Conservation (phyloP, 2,113 vertebrate species). For the Lamprologus callipterus region DNA sequence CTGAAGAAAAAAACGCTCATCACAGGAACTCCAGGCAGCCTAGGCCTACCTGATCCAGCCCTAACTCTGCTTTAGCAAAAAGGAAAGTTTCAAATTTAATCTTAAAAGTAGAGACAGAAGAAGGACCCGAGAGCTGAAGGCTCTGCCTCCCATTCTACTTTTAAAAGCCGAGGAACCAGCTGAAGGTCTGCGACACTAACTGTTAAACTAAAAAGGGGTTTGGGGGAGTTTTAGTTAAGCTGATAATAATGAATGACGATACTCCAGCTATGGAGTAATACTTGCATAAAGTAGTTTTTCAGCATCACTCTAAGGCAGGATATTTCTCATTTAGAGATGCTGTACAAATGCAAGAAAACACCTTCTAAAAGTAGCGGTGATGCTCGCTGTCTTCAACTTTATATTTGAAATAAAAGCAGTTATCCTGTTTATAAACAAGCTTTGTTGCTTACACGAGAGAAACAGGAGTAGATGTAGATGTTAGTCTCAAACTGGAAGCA, state of each 20-base stretch:
- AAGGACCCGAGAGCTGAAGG: background rate
- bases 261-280: background rate
- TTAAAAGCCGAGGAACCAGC: background rate
- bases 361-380: background rate
- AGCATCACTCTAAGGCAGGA: background rate
- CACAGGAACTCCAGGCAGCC: background rate
- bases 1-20: background rate
- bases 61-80: background rate
- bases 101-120: background rate
- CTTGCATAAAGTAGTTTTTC: background rate
- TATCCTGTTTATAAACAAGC: rapidly evolving
- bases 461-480: background rate
- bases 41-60: background rate
- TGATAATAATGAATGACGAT: background rate
- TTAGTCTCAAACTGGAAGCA: background rate
- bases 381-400: background rate
- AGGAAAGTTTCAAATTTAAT: background rate
- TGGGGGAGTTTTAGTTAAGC: background rate
- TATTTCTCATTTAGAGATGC: background rate
- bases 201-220: background rate
- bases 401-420: background rate
- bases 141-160: background rate
- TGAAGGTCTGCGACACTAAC: background rate
- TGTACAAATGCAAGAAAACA: background rate
- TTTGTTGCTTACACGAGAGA: background rate